These are phyloP conservation scores for Cyprinodon tularosa DNA, from an alignment of 2,113 vertebrate species.

Conservation along the genomic window DNA sequence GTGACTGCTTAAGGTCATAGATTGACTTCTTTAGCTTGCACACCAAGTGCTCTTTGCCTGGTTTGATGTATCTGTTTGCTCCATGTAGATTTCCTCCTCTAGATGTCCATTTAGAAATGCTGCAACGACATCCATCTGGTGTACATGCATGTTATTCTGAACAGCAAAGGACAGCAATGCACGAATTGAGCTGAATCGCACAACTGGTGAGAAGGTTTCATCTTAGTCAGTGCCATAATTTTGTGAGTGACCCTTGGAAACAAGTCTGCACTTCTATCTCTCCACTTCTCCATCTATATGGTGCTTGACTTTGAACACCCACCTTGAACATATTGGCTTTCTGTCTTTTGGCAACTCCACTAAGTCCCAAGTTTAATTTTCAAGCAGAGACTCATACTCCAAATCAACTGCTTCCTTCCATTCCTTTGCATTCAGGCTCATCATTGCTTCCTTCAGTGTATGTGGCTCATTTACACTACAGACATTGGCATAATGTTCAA, in stretches of 20 bases:
- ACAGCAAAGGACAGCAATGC: not conserved
- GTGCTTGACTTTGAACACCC: conserved; percentile 41
- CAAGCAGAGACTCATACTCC: no score
- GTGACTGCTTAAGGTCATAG: not conserved
- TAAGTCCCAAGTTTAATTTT: no score
- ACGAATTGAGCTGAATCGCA: conserved; percentile 5
- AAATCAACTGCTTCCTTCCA: no score
- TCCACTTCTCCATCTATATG: conserved; percentile 42
- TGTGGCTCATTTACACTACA: no score
- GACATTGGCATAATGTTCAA: no score
- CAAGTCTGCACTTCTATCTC: conserved; percentile 49
- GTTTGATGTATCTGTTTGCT: conserved; percentile 5
- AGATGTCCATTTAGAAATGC: not conserved
- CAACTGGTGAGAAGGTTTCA: conserved; percentile 21
- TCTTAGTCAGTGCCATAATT: conserved; percentile 16
- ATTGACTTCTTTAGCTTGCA: not conserved
- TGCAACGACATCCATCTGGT: not conserved
- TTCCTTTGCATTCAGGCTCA: no score
- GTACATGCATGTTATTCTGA: not conserved
- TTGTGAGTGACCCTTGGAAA: conserved; percentile 45
- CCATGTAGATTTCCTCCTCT: conserved; percentile 3
- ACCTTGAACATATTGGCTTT: conserved; percentile 16
- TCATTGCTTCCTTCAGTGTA: no score
- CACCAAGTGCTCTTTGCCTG: not conserved
- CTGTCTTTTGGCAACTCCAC: conserved; percentile 8